These are phyloP conservation scores for Pterocles burchelli DNA, from an alignment of 2,113 vertebrate species.

Conservation along the genomic window DNA sequence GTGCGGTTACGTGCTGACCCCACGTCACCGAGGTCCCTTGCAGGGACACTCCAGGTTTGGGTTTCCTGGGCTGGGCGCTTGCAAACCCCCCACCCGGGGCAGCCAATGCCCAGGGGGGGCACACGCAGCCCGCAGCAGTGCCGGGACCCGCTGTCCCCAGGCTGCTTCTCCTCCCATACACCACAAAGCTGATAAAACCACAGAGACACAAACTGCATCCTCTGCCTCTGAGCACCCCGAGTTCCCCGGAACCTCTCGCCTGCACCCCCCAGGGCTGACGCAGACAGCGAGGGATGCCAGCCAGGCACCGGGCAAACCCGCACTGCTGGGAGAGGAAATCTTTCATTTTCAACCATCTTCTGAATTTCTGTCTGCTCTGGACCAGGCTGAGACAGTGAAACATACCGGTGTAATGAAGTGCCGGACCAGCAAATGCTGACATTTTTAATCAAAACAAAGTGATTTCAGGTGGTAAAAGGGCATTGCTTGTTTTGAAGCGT, in stretches of 20 bases:
- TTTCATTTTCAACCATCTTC: not conserved
- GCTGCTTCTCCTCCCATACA: not conserved
- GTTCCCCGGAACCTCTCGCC: not conserved
- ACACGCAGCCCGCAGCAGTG: rapidly evolving
- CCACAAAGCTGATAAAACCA: not conserved
- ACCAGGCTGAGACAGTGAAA: not conserved
- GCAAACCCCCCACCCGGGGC: not conserved
- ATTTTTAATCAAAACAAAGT: conserved; percentile 18
- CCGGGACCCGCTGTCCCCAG: rapidly evolving
- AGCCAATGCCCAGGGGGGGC: rapidly evolving
- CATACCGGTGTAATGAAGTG: not conserved
- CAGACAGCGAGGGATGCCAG: rapidly evolving
- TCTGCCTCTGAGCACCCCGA: rapidly evolving
- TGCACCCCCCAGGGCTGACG: rapidly evolving
- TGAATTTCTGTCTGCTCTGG: not conserved
- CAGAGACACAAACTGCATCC: rapidly evolving
- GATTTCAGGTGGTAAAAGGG: conserved; percentile 12
- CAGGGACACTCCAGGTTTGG: not conserved
- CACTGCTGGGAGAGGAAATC: not conserved
- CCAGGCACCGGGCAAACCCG: rapidly evolving
- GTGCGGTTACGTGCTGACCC: rapidly evolving
- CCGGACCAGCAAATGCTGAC: not conserved
- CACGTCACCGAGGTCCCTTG: not conserved
- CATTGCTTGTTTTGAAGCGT: not conserved
- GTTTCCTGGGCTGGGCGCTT: not conserved